Evolutionary conservation across 2,888 invertebrate genomes (phyloP).

Genomic region (Anorthoa munda): DNA sequence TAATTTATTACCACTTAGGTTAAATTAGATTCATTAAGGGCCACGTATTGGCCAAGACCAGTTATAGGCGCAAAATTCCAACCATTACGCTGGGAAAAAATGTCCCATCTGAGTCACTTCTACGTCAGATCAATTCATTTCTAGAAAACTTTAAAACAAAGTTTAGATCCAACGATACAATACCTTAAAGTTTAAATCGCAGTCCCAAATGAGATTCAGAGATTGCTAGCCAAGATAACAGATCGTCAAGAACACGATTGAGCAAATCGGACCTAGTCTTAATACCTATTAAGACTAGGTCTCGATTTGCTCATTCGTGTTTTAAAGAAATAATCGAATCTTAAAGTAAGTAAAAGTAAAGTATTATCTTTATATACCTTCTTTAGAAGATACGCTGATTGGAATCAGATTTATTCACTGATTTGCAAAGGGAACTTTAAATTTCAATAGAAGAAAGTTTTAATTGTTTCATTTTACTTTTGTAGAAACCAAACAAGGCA

Average conservation of each 20-base stretch:
- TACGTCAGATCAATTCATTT: conserved; percentile 6
- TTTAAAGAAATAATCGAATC: too few species aligned
- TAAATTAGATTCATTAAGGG: neutral
- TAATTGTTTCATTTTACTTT: neutral
- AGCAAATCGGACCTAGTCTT: conserved; percentile 50
- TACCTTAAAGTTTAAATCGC: conserved; percentile 45
- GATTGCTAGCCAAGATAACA: conserved; percentile 55
- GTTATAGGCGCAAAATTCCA: neutral
- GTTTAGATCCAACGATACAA: conserved; percentile 35
- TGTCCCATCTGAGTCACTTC: neutral
- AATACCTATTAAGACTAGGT: too few species aligned
- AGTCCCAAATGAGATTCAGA: conserved; percentile 53
- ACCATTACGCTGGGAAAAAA: neutral
- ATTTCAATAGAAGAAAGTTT: conserved; percentile 17
- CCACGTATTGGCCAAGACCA: too few species aligned
- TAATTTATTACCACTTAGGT: neutral
- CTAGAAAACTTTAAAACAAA: conserved; percentile 33
- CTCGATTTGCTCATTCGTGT: too few species aligned
- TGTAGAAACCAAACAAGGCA: neutral
- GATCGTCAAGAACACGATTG: conserved; percentile 54
- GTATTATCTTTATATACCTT: conserved; percentile 24
- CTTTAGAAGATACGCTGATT: conserved; percentile 30
- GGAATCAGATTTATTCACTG: conserved; percentile 12
- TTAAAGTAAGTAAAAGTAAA: conserved; percentile 52
- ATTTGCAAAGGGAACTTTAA: conserved; percentile 7